These are phyloP conservation scores for Esox masquinongy DNA, from an alignment of 2,797 vertebrate species.

Conservation along the genomic window DNA sequence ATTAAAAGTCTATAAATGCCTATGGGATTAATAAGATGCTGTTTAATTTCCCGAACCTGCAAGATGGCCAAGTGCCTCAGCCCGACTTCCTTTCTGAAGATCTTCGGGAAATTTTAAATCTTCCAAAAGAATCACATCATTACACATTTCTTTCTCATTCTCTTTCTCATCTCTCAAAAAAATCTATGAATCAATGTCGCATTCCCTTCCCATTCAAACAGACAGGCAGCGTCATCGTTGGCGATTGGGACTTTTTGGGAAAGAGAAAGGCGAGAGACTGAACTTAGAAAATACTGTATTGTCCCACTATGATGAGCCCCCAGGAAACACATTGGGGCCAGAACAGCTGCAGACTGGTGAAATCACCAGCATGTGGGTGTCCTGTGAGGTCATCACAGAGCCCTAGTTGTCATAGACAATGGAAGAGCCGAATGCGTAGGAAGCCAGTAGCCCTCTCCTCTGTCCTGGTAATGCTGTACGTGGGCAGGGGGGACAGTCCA, in stretches of 20 bases:
- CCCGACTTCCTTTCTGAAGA: not conserved
- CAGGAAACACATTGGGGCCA: not conserved
- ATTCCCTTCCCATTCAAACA: not conserved
- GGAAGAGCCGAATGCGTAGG: not conserved
- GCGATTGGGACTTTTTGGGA: not conserved
- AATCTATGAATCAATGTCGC: not conserved
- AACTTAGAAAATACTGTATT: not conserved
- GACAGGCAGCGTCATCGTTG: not conserved
- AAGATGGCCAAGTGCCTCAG: not conserved
- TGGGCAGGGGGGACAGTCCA: conserved; percentile 4
- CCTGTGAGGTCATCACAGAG: conserved; percentile 10
- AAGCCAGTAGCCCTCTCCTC: not conserved
- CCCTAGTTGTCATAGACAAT: not conserved
- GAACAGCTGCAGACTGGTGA: not conserved
- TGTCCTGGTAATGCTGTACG: conserved; percentile 11
- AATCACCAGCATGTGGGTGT: conserved; percentile 4
- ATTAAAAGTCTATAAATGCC: no score
- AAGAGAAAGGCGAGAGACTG: not conserved
- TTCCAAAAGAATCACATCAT: not conserved
- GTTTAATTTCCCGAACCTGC: not conserved
- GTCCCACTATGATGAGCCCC: not conserved
- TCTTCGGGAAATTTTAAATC: not conserved
- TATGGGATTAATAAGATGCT: not conserved
- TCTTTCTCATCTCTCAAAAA: not conserved
- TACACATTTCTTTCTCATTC: not conserved